Base-by-base conservation (phyloP, 2,113 vertebrate species). In the Apodemus speciosus region DNA sequence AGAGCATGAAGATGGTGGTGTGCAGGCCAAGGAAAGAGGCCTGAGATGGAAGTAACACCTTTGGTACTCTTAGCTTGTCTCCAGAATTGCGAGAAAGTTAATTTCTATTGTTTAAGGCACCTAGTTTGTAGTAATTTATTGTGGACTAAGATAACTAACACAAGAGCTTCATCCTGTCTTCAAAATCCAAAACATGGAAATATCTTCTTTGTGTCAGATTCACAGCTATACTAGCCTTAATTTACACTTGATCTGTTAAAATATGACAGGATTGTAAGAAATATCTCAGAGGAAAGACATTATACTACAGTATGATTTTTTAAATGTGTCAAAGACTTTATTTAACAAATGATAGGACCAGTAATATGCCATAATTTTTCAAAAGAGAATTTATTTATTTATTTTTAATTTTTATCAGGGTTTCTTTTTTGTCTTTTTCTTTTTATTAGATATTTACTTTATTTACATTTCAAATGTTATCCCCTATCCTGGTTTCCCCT, bases 191-290 rank as follows among this genome's bases (percentile, higher is more conserved):
- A 88, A 18, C 49, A 83, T 83, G 30, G n/a, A 83, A 91, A 73
- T 68, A 84, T 3, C 18, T 75, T 11, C 46, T 93, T 81, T 87
- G 46, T 90, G 58, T 80, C 32, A 20, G 38, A 2, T 81, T 93
- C 43, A 62, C 46, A 16, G n/a, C 51, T 95, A 92, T 27, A n/a
- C 38, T 73, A 80, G 64, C 16, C 32, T 90, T 93, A 85, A 80
- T 80, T 80, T 58, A 64, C 40, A 80, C 25, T 25, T 68, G 40
- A 51, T 40, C 68, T 81, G 49, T 68, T 86, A 60, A 64, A 66
- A 38, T 43, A 66, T 85, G 77, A 8, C 62, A 89, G 20, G 2
- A 92, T 25, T 21, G 1, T 89, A 23, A 72, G 30, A 72, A 10
- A 18, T 16, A n/a, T 35, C 40, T 83, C 21, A 77, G n/a, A 71